Evolutionary conservation across 2,888 invertebrate species (phyloP).

Genomic region (Agrochola circellaris): DNA sequence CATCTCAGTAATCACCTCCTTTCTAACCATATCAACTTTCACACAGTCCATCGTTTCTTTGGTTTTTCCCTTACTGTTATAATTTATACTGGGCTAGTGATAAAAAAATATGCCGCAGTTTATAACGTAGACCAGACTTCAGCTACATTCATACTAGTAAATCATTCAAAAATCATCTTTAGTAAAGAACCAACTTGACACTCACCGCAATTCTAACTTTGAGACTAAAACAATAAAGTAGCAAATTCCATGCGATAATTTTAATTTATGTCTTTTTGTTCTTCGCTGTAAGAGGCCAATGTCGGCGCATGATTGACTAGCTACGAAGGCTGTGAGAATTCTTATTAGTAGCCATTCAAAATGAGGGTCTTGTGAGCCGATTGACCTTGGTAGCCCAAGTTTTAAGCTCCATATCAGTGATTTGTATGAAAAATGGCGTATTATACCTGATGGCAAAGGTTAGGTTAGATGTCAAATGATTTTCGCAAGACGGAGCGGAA

Average conservation of each 20-base stretch:
- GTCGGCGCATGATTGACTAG: constrained; percentile 65
- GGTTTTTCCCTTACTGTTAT: background rate
- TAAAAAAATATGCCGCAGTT: background rate
- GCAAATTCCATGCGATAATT: constrained; percentile 50
- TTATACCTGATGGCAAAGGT: constrained; percentile 48
- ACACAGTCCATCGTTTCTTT: background rate
- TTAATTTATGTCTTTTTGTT: constrained; percentile 68
- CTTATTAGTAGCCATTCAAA: constrained; percentile 62
- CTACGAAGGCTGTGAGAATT: constrained; percentile 66
- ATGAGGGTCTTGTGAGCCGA: constrained; percentile 58
- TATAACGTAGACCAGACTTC: background rate
- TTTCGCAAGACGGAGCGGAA: constrained; percentile 32
- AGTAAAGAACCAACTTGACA: constrained; percentile 9
- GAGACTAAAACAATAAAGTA: constrained; percentile 45
- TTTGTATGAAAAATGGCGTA: constrained; percentile 48
- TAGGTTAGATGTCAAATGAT: constrained; percentile 40
- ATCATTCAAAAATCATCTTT: constrained; percentile 30
- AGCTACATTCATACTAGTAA: constrained; percentile 11
- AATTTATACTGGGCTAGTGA: background rate
- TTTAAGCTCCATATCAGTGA: constrained; percentile 41
- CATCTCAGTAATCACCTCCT: background rate
- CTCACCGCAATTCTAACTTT: constrained; percentile 38
- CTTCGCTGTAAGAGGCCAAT: constrained; percentile 60
- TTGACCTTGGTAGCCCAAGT: constrained; percentile 42
- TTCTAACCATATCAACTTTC: background rate